A percentile compares a stretch with the other conserved stretches of the same genome.
phyloP scores from a whole-genome alignment of 2,888 invertebrate genomes.

The Microctonus aethiopoides region DNA sequence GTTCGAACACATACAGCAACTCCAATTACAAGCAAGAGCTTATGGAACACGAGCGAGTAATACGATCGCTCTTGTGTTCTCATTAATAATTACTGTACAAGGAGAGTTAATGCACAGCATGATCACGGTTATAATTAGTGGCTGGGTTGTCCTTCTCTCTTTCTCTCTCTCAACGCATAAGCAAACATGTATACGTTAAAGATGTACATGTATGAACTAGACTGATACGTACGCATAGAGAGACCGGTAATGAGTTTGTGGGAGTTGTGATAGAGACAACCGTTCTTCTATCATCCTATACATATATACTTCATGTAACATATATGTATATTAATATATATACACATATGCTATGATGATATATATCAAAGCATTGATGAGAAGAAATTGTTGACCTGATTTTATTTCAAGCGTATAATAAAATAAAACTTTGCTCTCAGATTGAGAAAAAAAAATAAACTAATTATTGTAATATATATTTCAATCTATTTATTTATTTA shows the following conservation, averaged over 20 bases:
- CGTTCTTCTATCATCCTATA: conserved; percentile 7
- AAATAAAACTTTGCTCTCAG: background rate
- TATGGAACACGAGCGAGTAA: conserved; percentile 42
- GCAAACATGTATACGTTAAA: background rate
- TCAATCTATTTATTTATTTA: too few relatives aligned
- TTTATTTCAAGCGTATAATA: background rate
- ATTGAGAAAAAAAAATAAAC: background rate
- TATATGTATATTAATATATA: background rate
- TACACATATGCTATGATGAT: background rate
- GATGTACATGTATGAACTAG: background rate
- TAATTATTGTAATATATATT: too few relatives aligned
- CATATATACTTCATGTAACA: background rate
- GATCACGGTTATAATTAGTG: conserved; percentile 58
- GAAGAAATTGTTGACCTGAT: background rate
- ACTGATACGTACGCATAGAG: background rate
- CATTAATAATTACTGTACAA: conserved; percentile 56
- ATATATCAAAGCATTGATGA: background rate
- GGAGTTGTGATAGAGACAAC: conserved; percentile 34
- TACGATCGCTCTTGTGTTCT: conserved; percentile 50
- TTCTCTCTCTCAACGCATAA: conserved; percentile 15
- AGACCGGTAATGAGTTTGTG: conserved; percentile 49
- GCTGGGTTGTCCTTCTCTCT: conserved; percentile 30
- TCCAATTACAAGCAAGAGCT: conserved; percentile 47
- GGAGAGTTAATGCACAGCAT: conserved; percentile 51
- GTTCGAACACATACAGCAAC: conserved; percentile 35